phyloP scores from a whole-genome alignment of 2,113 vertebrate genomes.

The Tiliqua scincoides region DNA sequence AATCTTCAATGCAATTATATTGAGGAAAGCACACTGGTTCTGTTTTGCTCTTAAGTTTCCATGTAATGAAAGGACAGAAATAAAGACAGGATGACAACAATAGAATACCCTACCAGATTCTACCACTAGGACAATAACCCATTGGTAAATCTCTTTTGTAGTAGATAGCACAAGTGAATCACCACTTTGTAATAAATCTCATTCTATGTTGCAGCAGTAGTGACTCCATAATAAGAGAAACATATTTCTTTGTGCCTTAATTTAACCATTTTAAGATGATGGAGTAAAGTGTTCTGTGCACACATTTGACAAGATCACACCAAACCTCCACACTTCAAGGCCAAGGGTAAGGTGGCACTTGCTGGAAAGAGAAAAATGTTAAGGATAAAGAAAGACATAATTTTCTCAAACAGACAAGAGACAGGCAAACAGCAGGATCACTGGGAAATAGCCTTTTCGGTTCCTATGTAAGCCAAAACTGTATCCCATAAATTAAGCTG shows the following conservation, averaged over 20 bases:
- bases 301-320: not conserved
- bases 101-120: not conserved
- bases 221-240: not conserved
- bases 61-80: slow-evolving; percentile 32
- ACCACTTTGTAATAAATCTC: accelerated
- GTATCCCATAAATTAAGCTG: not conserved
- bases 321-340: not conserved
- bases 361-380: not conserved
- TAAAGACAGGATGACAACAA: slow-evolving; percentile 18
- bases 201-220: not conserved
- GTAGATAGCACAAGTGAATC: not conserved
- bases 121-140: not conserved
- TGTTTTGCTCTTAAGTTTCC: slow-evolving; percentile 17
- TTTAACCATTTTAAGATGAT: not conserved
- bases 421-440: not conserved
- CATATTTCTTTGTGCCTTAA: not conserved
- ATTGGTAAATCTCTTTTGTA: slow-evolving; percentile 1
- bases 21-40: slow-evolving; percentile 4
- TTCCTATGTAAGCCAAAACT: not conserved
- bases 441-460: not conserved
- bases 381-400: not conserved
- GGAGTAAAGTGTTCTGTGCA: not conserved
- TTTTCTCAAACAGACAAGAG: not conserved
- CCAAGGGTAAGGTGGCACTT: not conserved
- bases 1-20: slow-evolving; percentile 43